Base-by-base conservation (phyloP, 2,797 vertebrate genomes). In the Allochrocebus solatus region DNA sequence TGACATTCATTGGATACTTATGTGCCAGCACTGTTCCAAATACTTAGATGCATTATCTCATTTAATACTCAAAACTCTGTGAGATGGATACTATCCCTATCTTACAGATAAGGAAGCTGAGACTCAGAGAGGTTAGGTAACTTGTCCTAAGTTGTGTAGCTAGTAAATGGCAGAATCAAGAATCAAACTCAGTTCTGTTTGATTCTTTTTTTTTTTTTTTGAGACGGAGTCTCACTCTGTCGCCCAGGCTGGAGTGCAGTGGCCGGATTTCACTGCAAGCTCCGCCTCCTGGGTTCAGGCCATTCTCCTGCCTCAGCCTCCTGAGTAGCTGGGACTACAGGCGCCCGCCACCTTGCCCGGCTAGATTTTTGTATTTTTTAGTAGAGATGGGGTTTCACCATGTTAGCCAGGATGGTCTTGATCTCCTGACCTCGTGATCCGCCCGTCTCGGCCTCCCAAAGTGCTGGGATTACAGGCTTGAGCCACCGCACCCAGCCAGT, bases 341-440 rank as follows among this genome's bases (percentile, higher is more conserved):
- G 48, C 0, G 0, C 1, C 48, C 4, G 0, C 48, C 14, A 50
- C 48, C 48, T 50, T 1, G 14, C 48, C 48, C 0, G 13, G 48
- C 48, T 50, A 50, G 14, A 5, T 16, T 50, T 50, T 50, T 16
- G 14, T 16, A 50, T 16, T 50, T 48, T 48, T 50, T 50, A 50
- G 48, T 50, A 50, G 48, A 0, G 14, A 50, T 14, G 14, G 16
- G 4, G 48, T 50, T 50, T 50, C 14, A 1, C 48, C 14, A 1
- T 50, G 14, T 50, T 50, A 50, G 48, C 48, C 48, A 50, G 48
- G 48, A 50, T 50, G 48, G 48, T 50, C 48, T 50, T 14, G 0
- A 50, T 50, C 48, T 50, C 48, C 48, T 50, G 48, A 50, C 48
- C 14, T 50, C 14, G 14, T 50, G 48, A 50, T 50, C 48, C 4